Conservation (phyloP, 2,888 invertebrate species). For the Xestia rhomboidea region DNA sequence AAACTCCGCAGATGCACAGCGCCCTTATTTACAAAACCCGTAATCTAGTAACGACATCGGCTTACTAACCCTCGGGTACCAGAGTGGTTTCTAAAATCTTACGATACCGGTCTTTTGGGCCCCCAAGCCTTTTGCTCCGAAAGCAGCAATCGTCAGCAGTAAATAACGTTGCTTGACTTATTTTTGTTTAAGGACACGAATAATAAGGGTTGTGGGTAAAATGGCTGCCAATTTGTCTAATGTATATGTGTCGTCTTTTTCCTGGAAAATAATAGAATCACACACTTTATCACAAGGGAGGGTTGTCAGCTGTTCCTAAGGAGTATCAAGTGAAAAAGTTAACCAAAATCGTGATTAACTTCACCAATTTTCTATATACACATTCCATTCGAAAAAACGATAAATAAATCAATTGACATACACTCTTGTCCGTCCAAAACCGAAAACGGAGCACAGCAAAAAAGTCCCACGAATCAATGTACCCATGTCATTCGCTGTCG, state of each 20-base stretch:
- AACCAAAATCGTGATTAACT: neutral
- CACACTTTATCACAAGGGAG: neutral
- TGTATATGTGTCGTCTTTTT: conserved; percentile 1
- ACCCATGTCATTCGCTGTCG: conserved; percentile 68
- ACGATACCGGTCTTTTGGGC: conserved; percentile 69
- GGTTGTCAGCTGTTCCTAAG: neutral
- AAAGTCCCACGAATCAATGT: conserved; percentile 62
- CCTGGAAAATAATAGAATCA: neutral
- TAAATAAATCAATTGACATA: conserved; percentile 38
- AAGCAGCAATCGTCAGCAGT: conserved; percentile 61
- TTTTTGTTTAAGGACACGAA: conserved; percentile 25
- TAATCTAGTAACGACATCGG: conserved; percentile 63
- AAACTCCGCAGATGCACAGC: conserved; percentile 32
- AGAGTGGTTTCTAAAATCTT: conserved; percentile 76
- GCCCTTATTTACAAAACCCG: conserved; percentile 48
- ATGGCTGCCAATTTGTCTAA: conserved; percentile 19
- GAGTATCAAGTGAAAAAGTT: neutral
- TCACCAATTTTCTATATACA: neutral
- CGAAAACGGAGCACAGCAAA: conserved; percentile 44
- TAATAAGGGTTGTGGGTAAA: conserved; percentile 22
- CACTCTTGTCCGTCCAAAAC: conserved; percentile 13
- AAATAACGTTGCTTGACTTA: conserved; percentile 32
- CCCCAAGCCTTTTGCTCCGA: conserved; percentile 51
- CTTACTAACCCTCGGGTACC: conserved; percentile 69
- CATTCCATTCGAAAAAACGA: neutral